phyloP scores from a whole-genome alignment of 1,140 invertebrate species.

The Ostrea edulis region DNA sequence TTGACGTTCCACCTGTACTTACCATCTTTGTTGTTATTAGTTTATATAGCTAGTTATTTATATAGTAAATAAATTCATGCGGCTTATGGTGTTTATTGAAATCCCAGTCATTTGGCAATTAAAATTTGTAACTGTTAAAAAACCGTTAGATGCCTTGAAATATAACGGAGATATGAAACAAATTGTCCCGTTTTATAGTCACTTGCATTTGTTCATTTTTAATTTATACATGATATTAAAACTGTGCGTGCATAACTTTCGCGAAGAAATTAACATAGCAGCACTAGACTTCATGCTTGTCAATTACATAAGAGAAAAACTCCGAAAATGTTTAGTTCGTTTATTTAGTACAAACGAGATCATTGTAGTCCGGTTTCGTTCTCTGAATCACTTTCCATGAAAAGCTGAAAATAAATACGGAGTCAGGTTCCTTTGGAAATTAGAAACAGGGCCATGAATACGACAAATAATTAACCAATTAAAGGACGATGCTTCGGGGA shows the following conservation, averaged over 20 bases:
- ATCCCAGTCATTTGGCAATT: too few species aligned
- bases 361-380: background rate
- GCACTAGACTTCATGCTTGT: background rate
- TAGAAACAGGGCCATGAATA: constrained; percentile 6
- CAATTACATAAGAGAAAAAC: background rate
- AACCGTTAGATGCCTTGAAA: too few species aligned
- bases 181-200: too few species aligned
- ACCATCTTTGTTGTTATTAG: too few species aligned
- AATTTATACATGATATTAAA: too few species aligned
- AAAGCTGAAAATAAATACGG: background rate
- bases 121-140: too few species aligned
- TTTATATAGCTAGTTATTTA: too few species aligned
- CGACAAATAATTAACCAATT: constrained; percentile 38
- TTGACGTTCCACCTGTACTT: too few species aligned
- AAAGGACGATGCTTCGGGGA: constrained; percentile 22
- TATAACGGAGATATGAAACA: too few species aligned
- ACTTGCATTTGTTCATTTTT: too few species aligned
- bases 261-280: background rate
- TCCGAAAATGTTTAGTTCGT: background rate
- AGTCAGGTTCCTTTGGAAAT: constrained; percentile 14
- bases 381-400: background rate
- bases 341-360: background rate
- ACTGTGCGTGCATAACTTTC: background rate
- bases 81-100: too few species aligned
- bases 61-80: too few species aligned